Conservation (phyloP, 2,888 invertebrate species). For the Acrobeloides nanus region DNA sequence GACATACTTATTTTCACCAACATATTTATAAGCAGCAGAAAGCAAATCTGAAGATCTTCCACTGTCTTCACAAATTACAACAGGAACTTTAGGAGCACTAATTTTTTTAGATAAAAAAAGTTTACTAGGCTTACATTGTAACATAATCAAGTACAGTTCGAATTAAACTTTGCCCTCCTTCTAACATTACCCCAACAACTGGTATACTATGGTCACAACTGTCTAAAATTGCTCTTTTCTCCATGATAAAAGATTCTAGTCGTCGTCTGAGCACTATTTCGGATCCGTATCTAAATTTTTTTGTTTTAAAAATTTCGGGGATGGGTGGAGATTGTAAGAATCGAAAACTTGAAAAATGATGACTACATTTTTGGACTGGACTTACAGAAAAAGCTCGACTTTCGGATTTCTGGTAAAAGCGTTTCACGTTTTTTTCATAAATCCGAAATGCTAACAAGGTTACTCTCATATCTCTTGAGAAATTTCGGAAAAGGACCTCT, state of each 20-base stretch:
- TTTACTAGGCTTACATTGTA: constrained; percentile 63
- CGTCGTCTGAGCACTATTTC: constrained; percentile 85
- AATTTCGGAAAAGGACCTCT: too few relatives aligned
- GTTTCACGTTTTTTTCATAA: too few relatives aligned
- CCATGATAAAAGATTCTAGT: constrained; percentile 80
- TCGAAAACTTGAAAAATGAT: too few relatives aligned
- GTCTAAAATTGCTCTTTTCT: constrained; percentile 42
- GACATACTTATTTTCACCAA: constrained; percentile 44
- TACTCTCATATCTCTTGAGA: too few relatives aligned
- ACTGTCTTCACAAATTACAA: constrained; percentile 64
- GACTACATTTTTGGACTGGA: too few relatives aligned
- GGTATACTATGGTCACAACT: constrained; percentile 68
- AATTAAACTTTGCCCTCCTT: constrained; percentile 93
- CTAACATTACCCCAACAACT: constrained; percentile 90
- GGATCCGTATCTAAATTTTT: constrained; percentile 60
- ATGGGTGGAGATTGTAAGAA: too few relatives aligned
- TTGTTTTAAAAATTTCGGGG: too few relatives aligned
- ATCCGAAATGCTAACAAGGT: too few relatives aligned
- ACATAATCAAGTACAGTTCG: constrained; percentile 92
- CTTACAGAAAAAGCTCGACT: too few relatives aligned
- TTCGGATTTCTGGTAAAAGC: too few relatives aligned
- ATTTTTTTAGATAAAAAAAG: too few relatives aligned
- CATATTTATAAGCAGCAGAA: constrained; percentile 81
- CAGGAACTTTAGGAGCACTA: constrained; percentile 79
- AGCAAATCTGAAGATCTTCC: constrained; percentile 90